These are phyloP conservation scores for Papilio aristodemus DNA, from an alignment of 1,140 invertebrate species.

Conservation along the genomic window DNA sequence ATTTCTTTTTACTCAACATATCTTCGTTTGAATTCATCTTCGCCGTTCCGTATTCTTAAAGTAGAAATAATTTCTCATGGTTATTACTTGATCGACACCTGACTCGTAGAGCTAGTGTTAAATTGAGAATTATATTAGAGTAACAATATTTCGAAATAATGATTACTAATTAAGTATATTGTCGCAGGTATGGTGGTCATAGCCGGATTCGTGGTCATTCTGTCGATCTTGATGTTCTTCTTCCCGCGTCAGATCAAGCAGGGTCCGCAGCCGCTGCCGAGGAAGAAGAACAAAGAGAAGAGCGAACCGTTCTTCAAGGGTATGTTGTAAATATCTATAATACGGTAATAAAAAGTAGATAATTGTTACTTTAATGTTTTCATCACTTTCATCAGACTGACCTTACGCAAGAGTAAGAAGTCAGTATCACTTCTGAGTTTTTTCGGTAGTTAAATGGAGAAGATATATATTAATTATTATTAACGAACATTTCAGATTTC, in stretches of 20 bases:
- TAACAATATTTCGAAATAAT: too few relatives aligned
- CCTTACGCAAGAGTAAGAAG: too few relatives aligned
- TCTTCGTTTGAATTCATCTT: conserved; percentile 2
- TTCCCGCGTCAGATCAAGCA: conserved; percentile 87
- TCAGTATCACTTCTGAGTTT: too few relatives aligned
- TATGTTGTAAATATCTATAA: conserved; percentile 42
- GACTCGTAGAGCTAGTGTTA: too few relatives aligned
- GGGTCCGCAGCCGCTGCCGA: conserved; percentile 53
- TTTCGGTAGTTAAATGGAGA: too few relatives aligned
- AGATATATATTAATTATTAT: too few relatives aligned
- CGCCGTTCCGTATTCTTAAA: conserved; percentile 9
- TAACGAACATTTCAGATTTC: conserved; percentile 84
- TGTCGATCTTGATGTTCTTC: conserved; percentile 92
- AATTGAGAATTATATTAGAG: too few relatives aligned
- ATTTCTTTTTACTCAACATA: conserved; percentile 2
- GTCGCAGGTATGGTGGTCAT: conserved; percentile 88
- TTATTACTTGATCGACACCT: too few relatives aligned
- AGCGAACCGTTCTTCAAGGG: conserved; percentile 69
- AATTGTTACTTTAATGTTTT: too few relatives aligned
- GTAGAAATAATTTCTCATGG: not conserved
- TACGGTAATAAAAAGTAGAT: too few relatives aligned
- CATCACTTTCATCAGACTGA: too few relatives aligned
- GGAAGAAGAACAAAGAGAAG: conserved; percentile 61
- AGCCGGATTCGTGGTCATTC: conserved; percentile 87
- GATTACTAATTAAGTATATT: too few relatives aligned